phyloP scores from a whole-genome alignment of 2,113 vertebrate genomes.

The Pseudonaja textilis region DNA sequence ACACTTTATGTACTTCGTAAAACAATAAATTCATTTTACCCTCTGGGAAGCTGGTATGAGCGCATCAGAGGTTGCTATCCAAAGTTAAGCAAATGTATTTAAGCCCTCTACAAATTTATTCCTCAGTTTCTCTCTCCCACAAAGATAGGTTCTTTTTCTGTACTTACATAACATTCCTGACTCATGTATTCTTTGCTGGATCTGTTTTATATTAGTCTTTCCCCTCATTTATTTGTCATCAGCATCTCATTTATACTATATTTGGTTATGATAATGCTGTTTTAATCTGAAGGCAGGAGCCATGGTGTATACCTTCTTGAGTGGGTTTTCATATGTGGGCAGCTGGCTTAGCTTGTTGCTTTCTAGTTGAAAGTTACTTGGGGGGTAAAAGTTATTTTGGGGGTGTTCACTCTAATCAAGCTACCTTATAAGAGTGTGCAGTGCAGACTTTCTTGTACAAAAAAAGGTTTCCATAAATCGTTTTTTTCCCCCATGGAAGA shows the following conservation, averaged over 20 bases:
- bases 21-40: not conserved
- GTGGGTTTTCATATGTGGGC: not conserved
- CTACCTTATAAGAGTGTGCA: not conserved
- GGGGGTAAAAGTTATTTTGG: not conserved
- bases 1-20: not conserved
- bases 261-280: not conserved
- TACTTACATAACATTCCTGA: not conserved
- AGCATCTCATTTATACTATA: not conserved
- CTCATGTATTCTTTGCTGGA: not conserved
- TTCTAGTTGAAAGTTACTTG: not conserved
- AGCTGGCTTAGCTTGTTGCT: not conserved
- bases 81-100: slow-evolving; percentile 4
- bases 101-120: not conserved
- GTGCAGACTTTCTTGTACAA: not conserved
- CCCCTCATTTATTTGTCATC: not conserved
- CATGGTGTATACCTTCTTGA: not conserved
- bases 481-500: not conserved
- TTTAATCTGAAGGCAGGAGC: not conserved
- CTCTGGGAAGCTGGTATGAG: not conserved
- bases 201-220: not conserved
- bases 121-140: not conserved
- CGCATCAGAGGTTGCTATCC: not conserved
- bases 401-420: not conserved
- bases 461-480: too few relatives aligned
- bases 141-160: slow-evolving; percentile 2